Evolutionary conservation across 2,113 vertebrate species (phyloP).

Genomic region (Pangasianodon gigas): DNA sequence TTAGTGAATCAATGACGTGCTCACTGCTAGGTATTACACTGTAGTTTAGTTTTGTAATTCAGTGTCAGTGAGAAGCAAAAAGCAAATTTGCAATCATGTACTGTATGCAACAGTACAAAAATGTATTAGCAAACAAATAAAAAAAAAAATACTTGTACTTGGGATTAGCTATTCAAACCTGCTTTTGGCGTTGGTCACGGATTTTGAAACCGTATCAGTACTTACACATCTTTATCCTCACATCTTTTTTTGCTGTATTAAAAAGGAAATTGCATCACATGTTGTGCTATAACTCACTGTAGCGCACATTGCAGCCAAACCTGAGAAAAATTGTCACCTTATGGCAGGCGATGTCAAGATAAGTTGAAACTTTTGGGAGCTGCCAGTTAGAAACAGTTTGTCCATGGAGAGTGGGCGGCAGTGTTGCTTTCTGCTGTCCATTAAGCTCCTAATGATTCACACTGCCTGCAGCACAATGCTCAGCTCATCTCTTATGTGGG

Average conservation of each 20-base stretch:
- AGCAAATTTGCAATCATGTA: neutral
- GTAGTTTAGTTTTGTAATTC: too few species aligned
- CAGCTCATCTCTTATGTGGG: conserved; percentile 19
- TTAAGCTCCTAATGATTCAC: conserved; percentile 34
- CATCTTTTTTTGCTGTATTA: neutral
- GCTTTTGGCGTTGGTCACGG: neutral
- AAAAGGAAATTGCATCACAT: neutral
- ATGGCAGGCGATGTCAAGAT: conserved; percentile 24
- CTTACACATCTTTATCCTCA: neutral
- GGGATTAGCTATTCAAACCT: neutral
- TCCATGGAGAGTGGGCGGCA: conserved; percentile 20
- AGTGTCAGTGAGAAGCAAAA: neutral
- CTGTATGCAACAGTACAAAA: neutral
- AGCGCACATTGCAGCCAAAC: neutral
- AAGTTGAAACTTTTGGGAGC: conserved; percentile 32
- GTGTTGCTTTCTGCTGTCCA: conserved; percentile 30
- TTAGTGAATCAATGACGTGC: neutral
- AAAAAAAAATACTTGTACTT: neutral
- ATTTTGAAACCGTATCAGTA: neutral
- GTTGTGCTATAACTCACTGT: conserved; percentile 20
- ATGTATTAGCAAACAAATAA: neutral
- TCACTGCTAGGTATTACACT: neutral
- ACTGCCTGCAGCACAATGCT: conserved; percentile 20
- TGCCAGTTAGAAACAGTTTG: conserved; percentile 33
- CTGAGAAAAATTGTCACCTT: conserved; percentile 1